Percentiles rank a stretch among this genome's conserved stretches.
These are phyloP conservation scores for Bubo bubo DNA, from an alignment of 2,113 vertebrate species.

Conservation along the genomic window DNA sequence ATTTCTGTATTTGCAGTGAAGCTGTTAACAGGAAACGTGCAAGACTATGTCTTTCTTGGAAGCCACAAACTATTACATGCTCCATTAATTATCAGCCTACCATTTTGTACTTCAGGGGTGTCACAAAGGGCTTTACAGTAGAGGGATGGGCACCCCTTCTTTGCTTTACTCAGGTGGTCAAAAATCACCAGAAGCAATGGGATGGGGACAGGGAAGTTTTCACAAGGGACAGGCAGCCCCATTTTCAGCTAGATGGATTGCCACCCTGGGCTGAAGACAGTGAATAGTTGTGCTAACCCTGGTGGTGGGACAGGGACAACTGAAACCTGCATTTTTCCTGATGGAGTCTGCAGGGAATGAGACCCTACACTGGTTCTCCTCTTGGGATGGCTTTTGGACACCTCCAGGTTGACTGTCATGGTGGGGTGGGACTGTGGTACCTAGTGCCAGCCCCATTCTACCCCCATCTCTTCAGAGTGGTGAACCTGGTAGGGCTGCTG, in stretches of 20 bases:
- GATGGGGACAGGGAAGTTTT: background rate
- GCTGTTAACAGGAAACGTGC: background rate
- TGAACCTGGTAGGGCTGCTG: background rate
- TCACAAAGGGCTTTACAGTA: background rate
- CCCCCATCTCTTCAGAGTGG: background rate
- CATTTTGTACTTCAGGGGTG: background rate
- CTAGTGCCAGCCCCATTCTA: background rate
- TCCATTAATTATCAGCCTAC: background rate
- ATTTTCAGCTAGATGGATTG: background rate
- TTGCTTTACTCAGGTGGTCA: background rate
- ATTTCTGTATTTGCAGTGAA: background rate
- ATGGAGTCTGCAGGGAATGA: background rate
- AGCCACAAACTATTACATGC: background rate
- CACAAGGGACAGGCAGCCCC: background rate
- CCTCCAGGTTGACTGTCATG: background rate
- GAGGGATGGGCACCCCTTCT: background rate
- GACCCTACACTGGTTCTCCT: background rate
- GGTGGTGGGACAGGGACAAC: background rate
- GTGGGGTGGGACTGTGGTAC: background rate
- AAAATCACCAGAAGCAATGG: background rate
- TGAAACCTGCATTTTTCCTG: background rate
- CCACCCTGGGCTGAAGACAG: background rate
- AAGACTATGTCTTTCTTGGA: background rate
- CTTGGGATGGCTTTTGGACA: background rate
- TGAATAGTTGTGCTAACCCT: background rate